A percentile compares a stretch with the other conserved stretches of the same genome.
Conservation (phyloP, 2,113 vertebrate genomes). For the Climacteris rufus region DNA sequence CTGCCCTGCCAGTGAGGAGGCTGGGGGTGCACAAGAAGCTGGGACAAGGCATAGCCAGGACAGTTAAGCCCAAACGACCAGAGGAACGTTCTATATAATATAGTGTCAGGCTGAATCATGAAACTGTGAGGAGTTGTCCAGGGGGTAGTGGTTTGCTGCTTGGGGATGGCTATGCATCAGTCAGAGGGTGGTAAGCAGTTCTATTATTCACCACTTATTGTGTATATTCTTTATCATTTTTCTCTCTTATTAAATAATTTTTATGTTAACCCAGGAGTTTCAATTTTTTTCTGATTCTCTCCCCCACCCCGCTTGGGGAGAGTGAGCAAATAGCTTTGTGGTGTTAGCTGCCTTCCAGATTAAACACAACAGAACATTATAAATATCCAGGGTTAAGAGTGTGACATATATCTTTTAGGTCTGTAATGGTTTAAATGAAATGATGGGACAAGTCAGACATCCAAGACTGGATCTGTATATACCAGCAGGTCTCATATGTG, state of each 20-base stretch:
- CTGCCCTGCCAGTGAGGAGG: background rate
- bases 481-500: background rate
- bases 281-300: background rate
- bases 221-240: background rate
- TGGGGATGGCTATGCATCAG: background rate
- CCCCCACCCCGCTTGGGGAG: background rate
- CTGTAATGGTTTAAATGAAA: background rate
- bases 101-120: background rate
- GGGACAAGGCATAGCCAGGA: background rate
- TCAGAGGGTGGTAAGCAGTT: background rate
- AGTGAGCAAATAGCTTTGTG: background rate
- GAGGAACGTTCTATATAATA: background rate
- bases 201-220: background rate
- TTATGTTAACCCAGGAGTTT: background rate
- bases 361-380: background rate
- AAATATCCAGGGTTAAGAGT: background rate
- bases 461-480: background rate
- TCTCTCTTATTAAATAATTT: background rate
- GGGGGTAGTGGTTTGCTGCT: background rate
- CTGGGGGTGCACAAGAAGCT: background rate
- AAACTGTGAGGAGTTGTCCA: background rate
- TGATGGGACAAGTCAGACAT: background rate
- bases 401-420: background rate
- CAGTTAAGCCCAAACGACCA: background rate
- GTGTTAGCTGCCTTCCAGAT: background rate